Base-by-base conservation (phyloP, 2,888 invertebrate genomes). In the Ormyrus nitidulus region DNA sequence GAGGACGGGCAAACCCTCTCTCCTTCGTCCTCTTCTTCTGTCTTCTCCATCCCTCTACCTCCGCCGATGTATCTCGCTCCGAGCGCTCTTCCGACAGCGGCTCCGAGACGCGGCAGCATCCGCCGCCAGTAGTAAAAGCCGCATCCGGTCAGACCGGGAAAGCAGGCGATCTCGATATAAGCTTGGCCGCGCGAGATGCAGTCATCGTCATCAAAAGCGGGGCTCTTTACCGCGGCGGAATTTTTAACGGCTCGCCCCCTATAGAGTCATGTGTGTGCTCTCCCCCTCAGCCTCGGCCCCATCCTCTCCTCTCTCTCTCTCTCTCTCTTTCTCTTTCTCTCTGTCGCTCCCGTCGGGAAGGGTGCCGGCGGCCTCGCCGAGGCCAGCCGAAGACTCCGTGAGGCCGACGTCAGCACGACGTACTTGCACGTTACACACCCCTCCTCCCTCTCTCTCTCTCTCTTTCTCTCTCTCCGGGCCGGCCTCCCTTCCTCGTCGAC, bases 1-100 rank as follows among this genome's bases (percentile, higher is more conserved):
- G 89, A 89, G 89, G 90, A 89, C 89, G 90, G 89, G 89, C 89
- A 88, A 86, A 88, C 88, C 88, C 88, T 86, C 83, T 34, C 34
- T 34, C 34, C 34, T 82, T 80, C 83, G 82, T 83, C 46, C 51
- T 61, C 76, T 80, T 70, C 85, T 84, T 84, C 0, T 7, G 64
- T 7, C 13, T 13, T 13, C 49, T 13, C 49, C 64, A 84, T 83
- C 84, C 62, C 77, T 65, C 56, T 46, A 84, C 62, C 77, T 65
- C 56, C 34, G 73, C 46, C 71, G 62, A 64, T 54, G 62, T 56
- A 54, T 58, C 10, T 68, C 69, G 19, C 19, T 13, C 13, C 19
- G 19, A 19, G 19, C 34, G 34, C 34, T 34, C 34, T 34, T 34
- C 34, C 34, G 34, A 34, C 34, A 34, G 34, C 4, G 34, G 34